phyloP scores from a whole-genome alignment of 2,797 vertebrate genomes.

The Anisognathus igniventris region DNA sequence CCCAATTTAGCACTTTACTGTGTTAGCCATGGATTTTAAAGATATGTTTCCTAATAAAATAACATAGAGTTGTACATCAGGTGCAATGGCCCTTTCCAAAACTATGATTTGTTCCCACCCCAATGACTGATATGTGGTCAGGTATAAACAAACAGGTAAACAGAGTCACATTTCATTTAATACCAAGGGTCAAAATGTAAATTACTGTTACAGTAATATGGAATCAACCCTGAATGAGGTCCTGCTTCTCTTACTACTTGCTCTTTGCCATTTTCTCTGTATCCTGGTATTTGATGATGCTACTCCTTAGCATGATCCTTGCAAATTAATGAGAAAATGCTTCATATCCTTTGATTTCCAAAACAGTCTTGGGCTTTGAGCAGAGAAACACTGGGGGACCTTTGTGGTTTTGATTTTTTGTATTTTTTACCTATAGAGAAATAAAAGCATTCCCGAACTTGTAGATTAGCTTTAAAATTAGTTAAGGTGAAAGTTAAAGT shows the following conservation, averaged over 20 bases:
- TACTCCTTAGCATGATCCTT: neutral
- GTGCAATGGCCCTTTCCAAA: neutral
- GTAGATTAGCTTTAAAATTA: neutral
- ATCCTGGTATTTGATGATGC: neutral
- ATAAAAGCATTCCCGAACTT: neutral
- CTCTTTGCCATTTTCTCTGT: neutral
- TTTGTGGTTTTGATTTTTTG: neutral
- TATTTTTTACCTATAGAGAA: neutral
- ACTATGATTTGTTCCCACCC: neutral
- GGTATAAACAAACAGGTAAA: neutral
- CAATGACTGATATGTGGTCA: neutral
- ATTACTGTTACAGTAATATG: neutral
- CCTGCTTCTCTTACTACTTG: neutral
- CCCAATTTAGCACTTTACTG: neutral
- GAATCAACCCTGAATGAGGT: neutral
- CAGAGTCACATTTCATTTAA: neutral
- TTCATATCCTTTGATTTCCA: neutral
- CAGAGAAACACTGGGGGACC: neutral
- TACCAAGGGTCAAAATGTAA: neutral
- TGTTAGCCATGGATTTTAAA: neutral
- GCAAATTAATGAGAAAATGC: neutral
- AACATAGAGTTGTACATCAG: neutral
- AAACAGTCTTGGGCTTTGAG: neutral
- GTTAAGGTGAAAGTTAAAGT: neutral
- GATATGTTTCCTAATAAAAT: neutral